phyloP scores from a whole-genome alignment of 1,140 invertebrate species.

The Fopius arisanus region DNA sequence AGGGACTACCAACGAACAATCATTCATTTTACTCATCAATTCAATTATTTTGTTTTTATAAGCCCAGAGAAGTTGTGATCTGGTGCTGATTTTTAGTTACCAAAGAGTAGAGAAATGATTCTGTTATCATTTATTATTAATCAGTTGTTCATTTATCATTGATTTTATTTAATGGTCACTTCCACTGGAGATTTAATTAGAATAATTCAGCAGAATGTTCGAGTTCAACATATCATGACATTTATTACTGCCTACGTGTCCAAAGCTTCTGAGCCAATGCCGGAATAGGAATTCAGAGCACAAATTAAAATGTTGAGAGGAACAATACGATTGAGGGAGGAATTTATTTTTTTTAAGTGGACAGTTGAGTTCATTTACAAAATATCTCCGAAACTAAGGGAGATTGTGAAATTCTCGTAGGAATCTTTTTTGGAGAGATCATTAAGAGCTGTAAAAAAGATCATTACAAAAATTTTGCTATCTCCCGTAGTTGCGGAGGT shows the following conservation, averaged over 20 bases:
- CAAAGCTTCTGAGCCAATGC: not conserved
- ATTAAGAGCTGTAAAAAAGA: too few relatives aligned
- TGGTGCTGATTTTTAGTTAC: constrained; percentile 1
- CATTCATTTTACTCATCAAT: not conserved
- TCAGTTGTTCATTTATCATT: not conserved
- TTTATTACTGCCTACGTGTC: not conserved
- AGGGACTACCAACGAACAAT: not conserved
- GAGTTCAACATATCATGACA: not conserved
- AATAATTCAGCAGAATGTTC: not conserved
- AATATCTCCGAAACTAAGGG: too few relatives aligned
- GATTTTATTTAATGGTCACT: not conserved
- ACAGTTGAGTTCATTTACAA: too few relatives aligned
- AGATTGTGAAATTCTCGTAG: too few relatives aligned
- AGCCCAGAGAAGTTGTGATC: constrained; percentile 4
- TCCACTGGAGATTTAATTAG: not conserved
- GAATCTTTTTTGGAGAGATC: too few relatives aligned
- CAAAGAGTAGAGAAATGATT: constrained; percentile 1
- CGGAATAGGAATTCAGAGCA: not conserved
- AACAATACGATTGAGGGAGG: too few relatives aligned
- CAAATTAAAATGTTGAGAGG: not conserved
- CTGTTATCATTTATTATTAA: not conserved
- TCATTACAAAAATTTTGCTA: too few relatives aligned
- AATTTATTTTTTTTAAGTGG: too few relatives aligned
- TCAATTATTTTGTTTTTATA: too few relatives aligned
- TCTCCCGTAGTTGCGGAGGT: too few relatives aligned